Percentiles rank a stretch among this genome's conserved stretches.
phyloP scores from a whole-genome alignment of 2,113 vertebrate genomes.

The Martes martes region DNA sequence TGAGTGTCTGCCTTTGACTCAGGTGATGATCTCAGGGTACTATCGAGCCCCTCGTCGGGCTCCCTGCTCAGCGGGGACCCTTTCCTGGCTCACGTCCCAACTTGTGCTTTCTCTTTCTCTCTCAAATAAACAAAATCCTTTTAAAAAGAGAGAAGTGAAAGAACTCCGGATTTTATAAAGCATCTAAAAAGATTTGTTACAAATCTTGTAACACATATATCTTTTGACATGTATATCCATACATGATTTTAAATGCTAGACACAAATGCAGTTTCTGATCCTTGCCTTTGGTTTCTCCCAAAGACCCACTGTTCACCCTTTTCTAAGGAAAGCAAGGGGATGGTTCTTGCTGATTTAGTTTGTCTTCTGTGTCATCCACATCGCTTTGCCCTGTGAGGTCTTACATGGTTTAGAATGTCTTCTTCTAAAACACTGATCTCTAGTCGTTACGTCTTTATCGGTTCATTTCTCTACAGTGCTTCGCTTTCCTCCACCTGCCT shows the following conservation, averaged over 20 bases:
- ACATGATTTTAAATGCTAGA: not conserved
- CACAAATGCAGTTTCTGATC: not conserved
- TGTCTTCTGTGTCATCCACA: not conserved
- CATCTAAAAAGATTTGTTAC: not conserved
- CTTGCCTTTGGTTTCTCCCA: not conserved
- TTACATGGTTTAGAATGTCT: not conserved
- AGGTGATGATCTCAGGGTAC: not conserved
- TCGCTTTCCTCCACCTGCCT: not conserved
- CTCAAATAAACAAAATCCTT: not conserved
- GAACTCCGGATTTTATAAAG: not conserved
- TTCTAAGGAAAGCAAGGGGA: not conserved
- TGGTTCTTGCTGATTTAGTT: not conserved
- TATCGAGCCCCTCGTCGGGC: not conserved
- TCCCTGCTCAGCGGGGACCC: not conserved
- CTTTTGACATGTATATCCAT: not conserved
- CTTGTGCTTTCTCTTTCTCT: not conserved
- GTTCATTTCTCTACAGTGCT: not conserved
- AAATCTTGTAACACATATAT: not conserved
- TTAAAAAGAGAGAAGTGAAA: not conserved
- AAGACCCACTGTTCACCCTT: not conserved
- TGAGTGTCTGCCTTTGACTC: not conserved
- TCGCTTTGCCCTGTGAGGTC: not conserved
- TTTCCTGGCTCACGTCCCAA: no score
- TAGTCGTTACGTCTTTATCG: not conserved
- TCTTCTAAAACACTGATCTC: not conserved